Evolutionary conservation across 2,113 vertebrate genomes (phyloP).

Genomic region (Psittacula cyanocephala): DNA sequence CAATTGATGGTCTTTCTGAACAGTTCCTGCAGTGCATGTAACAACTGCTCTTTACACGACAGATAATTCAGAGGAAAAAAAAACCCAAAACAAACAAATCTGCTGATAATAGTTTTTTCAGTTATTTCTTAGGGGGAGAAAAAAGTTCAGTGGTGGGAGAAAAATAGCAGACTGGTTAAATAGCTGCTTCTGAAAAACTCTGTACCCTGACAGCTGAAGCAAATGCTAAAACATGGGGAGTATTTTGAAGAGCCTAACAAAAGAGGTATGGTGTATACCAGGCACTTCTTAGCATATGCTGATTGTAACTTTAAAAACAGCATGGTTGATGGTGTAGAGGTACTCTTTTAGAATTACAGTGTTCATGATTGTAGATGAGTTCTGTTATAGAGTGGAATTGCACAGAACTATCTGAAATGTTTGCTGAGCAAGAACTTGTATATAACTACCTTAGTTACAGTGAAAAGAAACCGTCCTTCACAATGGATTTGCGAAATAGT

Average conservation of each 20-base stretch:
- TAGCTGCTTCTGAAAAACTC: neutral
- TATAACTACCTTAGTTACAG: neutral
- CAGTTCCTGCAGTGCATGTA: neutral
- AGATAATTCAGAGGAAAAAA: neutral
- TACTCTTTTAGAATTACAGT: neutral
- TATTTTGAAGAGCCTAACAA: neutral
- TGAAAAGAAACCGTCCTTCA: neutral
- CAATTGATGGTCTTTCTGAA: neutral
- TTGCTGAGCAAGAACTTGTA: neutral
- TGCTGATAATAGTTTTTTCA: neutral
- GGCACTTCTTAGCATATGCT: neutral
- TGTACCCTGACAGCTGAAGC: neutral
- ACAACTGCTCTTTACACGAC: neutral
- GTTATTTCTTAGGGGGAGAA: neutral
- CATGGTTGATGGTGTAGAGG: neutral
- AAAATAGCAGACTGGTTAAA: neutral
- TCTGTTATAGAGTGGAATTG: neutral
- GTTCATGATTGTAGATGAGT: neutral
- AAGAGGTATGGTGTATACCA: accelerated
- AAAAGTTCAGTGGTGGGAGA: neutral
- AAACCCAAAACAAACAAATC: neutral
- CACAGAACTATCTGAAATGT: neutral
- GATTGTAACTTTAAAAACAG: neutral
- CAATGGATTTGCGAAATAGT: neutral
- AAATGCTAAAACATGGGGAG: neutral